Conservation (phyloP, 64 coral and sea anemone genomes). For the Catalaphyllia jardinei region DNA sequence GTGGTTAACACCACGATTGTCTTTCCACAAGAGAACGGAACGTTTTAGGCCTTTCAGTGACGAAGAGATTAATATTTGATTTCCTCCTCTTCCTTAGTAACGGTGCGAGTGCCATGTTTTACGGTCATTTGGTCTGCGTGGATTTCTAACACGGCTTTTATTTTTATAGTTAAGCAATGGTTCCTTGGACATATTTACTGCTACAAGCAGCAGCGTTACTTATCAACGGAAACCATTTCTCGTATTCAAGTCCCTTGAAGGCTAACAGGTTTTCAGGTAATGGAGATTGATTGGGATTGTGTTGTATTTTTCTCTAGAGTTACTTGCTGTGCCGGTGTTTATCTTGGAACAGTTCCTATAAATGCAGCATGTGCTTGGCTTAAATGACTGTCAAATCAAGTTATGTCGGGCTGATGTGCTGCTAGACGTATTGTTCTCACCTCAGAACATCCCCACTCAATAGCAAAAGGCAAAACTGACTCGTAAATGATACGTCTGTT, state of each 20-base stretch:
- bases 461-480: neutral
- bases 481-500: neutral
- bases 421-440: neutral
- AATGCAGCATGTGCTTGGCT: neutral
- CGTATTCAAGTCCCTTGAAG: conserved; percentile 5
- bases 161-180: conserved; percentile 15
- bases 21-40: neutral
- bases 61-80: neutral
- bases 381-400: too few species aligned
- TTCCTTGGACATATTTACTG: conserved; percentile 19
- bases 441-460: neutral
- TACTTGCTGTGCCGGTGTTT: neutral
- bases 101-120: neutral
- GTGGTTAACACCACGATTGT: neutral
- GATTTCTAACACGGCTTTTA: neutral
- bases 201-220: neutral
- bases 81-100: neutral
- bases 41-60: neutral
- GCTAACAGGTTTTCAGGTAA: conserved; percentile 27
- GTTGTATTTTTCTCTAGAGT: neutral
- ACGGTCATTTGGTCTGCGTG: neutral
- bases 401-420: neutral
- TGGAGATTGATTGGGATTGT: neutral
- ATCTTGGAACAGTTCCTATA: neutral
- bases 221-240: neutral